phyloP scores from a whole-genome alignment of 2,113 vertebrate species.

The Lycaon pictus region DNA sequence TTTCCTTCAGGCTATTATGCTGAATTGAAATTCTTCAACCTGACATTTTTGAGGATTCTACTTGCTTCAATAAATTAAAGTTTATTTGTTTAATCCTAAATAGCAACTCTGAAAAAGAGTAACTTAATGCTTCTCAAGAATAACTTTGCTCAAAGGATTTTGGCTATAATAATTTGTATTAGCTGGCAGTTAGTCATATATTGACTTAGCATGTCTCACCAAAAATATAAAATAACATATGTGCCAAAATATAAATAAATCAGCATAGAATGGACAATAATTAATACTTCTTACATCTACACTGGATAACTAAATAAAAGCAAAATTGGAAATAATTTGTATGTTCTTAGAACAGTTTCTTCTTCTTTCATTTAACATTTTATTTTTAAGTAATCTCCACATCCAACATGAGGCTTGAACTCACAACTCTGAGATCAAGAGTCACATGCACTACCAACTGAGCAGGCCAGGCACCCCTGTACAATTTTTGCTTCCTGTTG shows the following conservation, averaged over 20 bases:
- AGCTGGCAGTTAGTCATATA: background rate
- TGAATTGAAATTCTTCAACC: slow-evolving; percentile 34
- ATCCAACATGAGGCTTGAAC: background rate
- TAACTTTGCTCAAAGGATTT: background rate
- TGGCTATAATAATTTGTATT: background rate
- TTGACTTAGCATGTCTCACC: background rate
- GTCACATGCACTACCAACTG: background rate
- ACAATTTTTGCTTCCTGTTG: background rate
- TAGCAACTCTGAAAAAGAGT: background rate
- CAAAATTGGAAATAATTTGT: slow-evolving; percentile 14
- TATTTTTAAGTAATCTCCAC: background rate
- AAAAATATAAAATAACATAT: background rate
- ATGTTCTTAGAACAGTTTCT: background rate
- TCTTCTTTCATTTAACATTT: background rate
- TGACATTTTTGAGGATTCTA: slow-evolving; percentile 51
- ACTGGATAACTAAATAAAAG: background rate
- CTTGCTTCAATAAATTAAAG: background rate
- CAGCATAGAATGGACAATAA: background rate
- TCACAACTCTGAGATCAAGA: background rate
- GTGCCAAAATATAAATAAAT: background rate
- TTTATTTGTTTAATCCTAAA: slow-evolving; percentile 28
- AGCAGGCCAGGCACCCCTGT: background rate
- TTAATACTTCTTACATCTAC: background rate
- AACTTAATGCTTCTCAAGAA: background rate
- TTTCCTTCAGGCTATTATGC: background rate